Base-by-base conservation (phyloP, 2,797 vertebrate genomes). In the Ctenopoma multispine region DNA sequence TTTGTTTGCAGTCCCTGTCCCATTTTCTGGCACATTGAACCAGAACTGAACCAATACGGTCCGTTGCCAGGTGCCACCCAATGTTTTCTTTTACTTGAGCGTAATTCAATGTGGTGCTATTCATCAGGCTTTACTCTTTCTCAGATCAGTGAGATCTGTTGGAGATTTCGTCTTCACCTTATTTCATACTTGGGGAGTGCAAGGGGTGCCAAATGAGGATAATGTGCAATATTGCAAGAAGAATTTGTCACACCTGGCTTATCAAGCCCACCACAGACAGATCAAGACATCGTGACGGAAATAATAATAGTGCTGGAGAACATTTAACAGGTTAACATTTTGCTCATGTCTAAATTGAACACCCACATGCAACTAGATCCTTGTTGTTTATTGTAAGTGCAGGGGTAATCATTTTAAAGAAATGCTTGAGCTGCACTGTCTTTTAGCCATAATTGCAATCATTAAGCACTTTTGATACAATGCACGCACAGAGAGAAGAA, bases 21-120 rank as follows among this genome's bases (percentile, higher is more conserved):
- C 80, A 92, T 92, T 93, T 92, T 91, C 90, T 90, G 87, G 87
- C 77, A 91, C 88, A 83, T 56, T 93, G 90, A 92, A 86, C 88
- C 86, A 87, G 89, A 92, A 90, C 91, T 77, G 82, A 91, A 85
- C 90, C 86, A 91, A 92, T 90, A 81, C 69, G 74, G 77, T 83
- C 68, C 68, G 43, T 38, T 71, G 86, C 86, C 86, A 90, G 81
- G 79, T 76, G 67, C 73, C 64, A 69, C 83, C 79, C 79, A 83
- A 41, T 83, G 83, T 89, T 91, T 88, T 89, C 71, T 87, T 84
- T 85, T 69, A 77, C 75, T 85, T 70, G 54, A 84, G 73, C 11
- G 7, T 77, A 69, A 88, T 89, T 83, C 60, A 5, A 87, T 79
- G 55, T 27, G 63, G 59, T 64, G 69, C 68, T 71, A 55, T 89